phyloP scores from a whole-genome alignment of 1,140 invertebrate genomes.

The Papilio aristodemus region DNA sequence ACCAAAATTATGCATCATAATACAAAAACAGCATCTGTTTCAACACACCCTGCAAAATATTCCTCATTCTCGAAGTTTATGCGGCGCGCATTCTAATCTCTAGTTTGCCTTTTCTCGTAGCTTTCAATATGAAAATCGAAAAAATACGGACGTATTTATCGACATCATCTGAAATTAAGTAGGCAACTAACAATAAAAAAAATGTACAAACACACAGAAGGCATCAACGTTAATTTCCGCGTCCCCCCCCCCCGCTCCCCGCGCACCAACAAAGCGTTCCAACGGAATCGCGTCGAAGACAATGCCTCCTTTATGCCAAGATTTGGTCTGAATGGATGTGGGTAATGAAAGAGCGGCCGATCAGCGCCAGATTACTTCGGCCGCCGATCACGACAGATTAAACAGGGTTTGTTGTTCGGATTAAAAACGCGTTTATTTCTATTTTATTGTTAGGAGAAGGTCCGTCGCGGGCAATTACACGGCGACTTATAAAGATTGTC shows the following conservation, averaged over 20 bases:
- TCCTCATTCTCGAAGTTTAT: not conserved
- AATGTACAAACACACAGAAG: constrained; percentile 28
- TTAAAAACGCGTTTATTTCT: constrained; percentile 31
- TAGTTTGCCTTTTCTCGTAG: not conserved
- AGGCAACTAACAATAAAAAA: constrained; percentile 27
- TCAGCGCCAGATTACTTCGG: constrained; percentile 30
- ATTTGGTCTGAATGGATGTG: constrained; percentile 31
- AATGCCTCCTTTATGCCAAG: constrained; percentile 32
- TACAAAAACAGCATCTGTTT: not conserved
- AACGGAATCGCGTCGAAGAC: constrained; percentile 26
- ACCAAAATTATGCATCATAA: not conserved
- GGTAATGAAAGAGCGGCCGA: constrained; percentile 27
- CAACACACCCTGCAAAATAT: not conserved
- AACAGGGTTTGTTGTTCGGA: constrained; percentile 34
- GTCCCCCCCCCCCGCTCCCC: not conserved
- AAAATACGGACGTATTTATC: constrained; percentile 12
- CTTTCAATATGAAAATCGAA: constrained; percentile 14
- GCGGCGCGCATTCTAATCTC: not conserved
- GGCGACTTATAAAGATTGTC: constrained; percentile 8
- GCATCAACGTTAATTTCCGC: constrained; percentile 31
- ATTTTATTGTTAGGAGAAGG: constrained; percentile 30
- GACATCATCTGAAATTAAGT: constrained; percentile 29
- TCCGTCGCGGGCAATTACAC: constrained; percentile 15
- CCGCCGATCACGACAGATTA: constrained; percentile 33
- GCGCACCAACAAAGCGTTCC: constrained; percentile 16